These are phyloP conservation scores for Hyperoplus immaculatus DNA, from an alignment of 2,797 vertebrate species.

Conservation along the genomic window DNA sequence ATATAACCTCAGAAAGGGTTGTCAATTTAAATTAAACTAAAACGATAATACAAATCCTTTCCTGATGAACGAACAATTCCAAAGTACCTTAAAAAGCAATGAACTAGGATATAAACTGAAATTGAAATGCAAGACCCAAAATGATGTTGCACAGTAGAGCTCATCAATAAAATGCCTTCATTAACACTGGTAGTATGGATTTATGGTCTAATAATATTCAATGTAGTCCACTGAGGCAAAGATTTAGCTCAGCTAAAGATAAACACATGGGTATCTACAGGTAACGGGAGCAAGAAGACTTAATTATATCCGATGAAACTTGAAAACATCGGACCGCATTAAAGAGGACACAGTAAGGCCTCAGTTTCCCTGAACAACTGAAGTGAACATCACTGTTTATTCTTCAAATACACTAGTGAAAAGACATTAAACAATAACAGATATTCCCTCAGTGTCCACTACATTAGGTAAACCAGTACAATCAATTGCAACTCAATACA, in stretches of 20 bases:
- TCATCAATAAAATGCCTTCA: not conserved
- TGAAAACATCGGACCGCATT: slow-evolving; percentile 2
- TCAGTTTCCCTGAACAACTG: not conserved
- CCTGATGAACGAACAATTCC: not conserved
- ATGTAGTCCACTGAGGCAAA: not conserved
- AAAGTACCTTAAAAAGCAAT: not conserved
- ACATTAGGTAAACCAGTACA: no score
- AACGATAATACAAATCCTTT: not conserved
- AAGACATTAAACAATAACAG: not conserved
- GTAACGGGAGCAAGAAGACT: not conserved
- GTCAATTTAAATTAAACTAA: not conserved
- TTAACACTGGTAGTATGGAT: not conserved
- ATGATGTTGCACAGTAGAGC: not conserved
- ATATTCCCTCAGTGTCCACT: not conserved
- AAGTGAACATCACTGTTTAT: not conserved
- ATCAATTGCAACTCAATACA: no score
- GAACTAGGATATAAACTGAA: not conserved
- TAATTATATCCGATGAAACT: slow-evolving; percentile 1
- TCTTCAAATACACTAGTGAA: not conserved
- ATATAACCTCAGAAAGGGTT: not conserved
- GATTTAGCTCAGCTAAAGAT: slow-evolving; percentile 16
- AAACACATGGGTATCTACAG: not conserved
- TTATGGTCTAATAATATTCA: not conserved
- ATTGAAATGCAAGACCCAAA: not conserved
- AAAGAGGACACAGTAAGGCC: slow-evolving; percentile 5